Conservation (phyloP, 2,113 vertebrate species). For the Sinocyclocheilus grahami region DNA sequence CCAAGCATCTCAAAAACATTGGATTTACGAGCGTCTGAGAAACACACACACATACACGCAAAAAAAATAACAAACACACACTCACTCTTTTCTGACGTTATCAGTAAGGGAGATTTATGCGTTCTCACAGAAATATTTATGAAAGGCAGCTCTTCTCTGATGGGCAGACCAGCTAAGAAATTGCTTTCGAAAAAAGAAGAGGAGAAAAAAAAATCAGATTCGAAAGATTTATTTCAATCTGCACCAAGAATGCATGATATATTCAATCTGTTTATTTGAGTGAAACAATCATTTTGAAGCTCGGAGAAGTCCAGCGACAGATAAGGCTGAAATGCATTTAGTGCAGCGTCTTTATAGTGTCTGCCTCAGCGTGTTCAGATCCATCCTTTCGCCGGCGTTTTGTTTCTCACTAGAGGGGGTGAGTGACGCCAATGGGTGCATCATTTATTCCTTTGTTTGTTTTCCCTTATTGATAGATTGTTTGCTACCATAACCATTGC, state of each 20-base stretch:
- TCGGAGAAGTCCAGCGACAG: constrained; percentile 63
- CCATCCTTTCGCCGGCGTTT: constrained; percentile 66
- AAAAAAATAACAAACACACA: constrained; percentile 55
- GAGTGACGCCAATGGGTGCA: constrained; percentile 67
- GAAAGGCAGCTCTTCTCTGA: constrained; percentile 71
- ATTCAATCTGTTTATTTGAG: constrained; percentile 80
- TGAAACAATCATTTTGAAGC: constrained; percentile 76
- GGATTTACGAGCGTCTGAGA: constrained; percentile 15
- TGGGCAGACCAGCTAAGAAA: constrained; percentile 72
- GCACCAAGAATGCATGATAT: constrained; percentile 72
- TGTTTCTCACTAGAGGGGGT: constrained; percentile 47
- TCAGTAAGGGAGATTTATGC: constrained; percentile 78
- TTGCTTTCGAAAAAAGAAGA: constrained; percentile 66
- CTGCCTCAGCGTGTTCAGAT: constrained; percentile 58
- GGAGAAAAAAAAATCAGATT: constrained; percentile 64
- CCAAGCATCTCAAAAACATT: constrained; percentile 7
- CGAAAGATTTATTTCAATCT: constrained; percentile 66
- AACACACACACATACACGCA: constrained; percentile 36
- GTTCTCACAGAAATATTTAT: constrained; percentile 76
- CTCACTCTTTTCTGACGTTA: constrained; percentile 73
- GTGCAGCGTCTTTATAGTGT: constrained; percentile 36
- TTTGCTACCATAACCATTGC: constrained; percentile 69
- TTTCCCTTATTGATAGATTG: constrained; percentile 71
- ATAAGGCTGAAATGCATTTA: constrained; percentile 72
- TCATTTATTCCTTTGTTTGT: constrained; percentile 67